A percentile compares a stretch with the other conserved stretches of the same genome.
These are phyloP conservation scores for Sinosuthora webbiana DNA, from an alignment of 2,113 vertebrate genomes.

Conservation along the genomic window DNA sequence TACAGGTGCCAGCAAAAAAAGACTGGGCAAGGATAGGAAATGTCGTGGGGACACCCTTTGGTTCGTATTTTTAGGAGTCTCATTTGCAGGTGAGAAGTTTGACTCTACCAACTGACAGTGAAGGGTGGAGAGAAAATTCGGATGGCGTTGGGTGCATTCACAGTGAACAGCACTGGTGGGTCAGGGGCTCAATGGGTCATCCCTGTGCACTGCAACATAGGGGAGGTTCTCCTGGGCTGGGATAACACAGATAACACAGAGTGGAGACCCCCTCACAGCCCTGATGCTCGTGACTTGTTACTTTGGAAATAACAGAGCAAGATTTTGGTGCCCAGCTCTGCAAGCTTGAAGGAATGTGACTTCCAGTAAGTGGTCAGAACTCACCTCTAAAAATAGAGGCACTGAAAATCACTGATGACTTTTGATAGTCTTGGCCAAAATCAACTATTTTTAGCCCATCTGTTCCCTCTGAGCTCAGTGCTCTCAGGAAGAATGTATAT, in stretches of 20 bases:
- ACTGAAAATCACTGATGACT: conserved; percentile 37
- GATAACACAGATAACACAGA: not conserved
- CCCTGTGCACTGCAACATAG: fast-evolving
- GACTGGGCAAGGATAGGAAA: not conserved
- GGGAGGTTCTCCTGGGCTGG: not conserved
- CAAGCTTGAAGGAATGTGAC: not conserved
- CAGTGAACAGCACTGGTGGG: fast-evolving
- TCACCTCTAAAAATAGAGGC: conserved; percentile 62
- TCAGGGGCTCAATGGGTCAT: not conserved
- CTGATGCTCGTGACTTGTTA: not conserved
- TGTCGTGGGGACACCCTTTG: not conserved
- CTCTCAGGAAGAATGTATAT: conserved; percentile 30
- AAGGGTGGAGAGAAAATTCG: not conserved
- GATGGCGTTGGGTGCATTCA: not conserved
- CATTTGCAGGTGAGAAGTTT: not conserved
- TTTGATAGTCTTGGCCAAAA: conserved; percentile 50
- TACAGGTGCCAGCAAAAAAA: not conserved
- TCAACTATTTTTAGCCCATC: conserved; percentile 55
- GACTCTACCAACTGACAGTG: not conserved
- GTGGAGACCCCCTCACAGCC: not conserved
- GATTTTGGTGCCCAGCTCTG: not conserved
- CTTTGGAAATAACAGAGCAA: not conserved
- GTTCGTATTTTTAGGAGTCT: not conserved
- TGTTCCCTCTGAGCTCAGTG: conserved; percentile 38
- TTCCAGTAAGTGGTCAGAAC: conserved; percentile 32